A percentile compares a stretch with the other conserved stretches of the same genome.
These are phyloP conservation scores for Argya squamiceps DNA, from an alignment of 2,797 vertebrate species.

Conservation along the genomic window DNA sequence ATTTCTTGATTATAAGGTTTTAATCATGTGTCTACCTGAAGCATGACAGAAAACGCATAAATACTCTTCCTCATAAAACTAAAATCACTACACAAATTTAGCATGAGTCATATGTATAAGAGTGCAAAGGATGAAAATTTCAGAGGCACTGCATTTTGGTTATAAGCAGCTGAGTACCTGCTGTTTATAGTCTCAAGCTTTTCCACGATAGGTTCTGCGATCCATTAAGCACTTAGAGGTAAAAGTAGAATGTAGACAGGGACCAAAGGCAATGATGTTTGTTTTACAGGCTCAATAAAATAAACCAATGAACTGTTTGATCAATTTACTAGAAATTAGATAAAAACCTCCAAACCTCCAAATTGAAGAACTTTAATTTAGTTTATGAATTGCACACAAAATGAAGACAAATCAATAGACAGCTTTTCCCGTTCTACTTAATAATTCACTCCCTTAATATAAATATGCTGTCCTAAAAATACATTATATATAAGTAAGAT, in stretches of 20 bases:
- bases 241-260: background rate
- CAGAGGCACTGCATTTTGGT: background rate
- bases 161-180: background rate
- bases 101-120: background rate
- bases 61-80: background rate
- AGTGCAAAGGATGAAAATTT: background rate
- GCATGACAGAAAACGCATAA: background rate
- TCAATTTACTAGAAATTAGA: background rate
- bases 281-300: background rate
- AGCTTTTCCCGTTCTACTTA: background rate
- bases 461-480: background rate
- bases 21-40: background rate
- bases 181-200: background rate
- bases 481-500: background rate
- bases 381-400: background rate
- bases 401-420: background rate
- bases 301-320: background rate
- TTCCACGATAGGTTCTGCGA: background rate
- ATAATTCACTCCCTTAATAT: background rate
- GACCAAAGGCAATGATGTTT: background rate
- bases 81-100: background rate
- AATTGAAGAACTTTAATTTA: background rate
- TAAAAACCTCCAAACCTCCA: background rate
- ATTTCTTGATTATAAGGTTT: background rate
- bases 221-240: background rate